Evolutionary conservation across 2,888 invertebrate species (phyloP), one percentile per base, ranked within the genome.

Genomic region (Meloe dianella): DNA sequence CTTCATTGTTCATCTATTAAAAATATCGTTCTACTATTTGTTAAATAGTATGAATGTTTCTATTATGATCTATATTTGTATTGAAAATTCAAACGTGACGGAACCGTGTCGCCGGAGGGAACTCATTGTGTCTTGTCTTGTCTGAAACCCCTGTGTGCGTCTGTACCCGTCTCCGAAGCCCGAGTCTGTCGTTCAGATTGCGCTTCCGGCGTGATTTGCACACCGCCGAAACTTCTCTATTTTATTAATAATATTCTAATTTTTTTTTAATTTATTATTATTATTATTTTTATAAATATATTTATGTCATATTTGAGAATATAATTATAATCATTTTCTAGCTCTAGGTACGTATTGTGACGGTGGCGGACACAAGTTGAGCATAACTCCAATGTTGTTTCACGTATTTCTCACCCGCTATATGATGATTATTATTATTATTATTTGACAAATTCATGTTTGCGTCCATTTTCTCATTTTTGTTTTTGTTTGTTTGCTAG

Each of bases 61-160:
- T n/a, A 41, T 17, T 41, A 17, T 41, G 17, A n/a, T 41, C n/a
- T 12, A 9, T 22, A 14, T 24, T 54, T 54, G 14, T 6, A 5
- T 27, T 54, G 12, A 10, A 47, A 51, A 51, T 51, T 22, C 8
- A 12, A 22, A 51, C 57, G 58, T 69, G 67, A 72, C 64, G 74
- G 71, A 66, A 72, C 68, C 65, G 68, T 73, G 90, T 92, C 88
- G 85, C 81, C 74, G 65, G 75, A 77, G 80, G 78, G 79, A 75
- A 84, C 82, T 85, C 86, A 85, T 85, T 93, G 93, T 93, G 93
- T 93, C 91, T 92, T 92, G 92, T 93, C 92, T 92, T 68, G 79
- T 80, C 75, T 80, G 67, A 86, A 89, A 91, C 91, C 92, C 88
- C 91, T 92, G 92, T 93, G 93, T 93, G 91, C 92, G 91, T 92